phyloP scores from a whole-genome alignment of 2,113 vertebrate genomes.

The Pangasianodon hypophthalmus region DNA sequence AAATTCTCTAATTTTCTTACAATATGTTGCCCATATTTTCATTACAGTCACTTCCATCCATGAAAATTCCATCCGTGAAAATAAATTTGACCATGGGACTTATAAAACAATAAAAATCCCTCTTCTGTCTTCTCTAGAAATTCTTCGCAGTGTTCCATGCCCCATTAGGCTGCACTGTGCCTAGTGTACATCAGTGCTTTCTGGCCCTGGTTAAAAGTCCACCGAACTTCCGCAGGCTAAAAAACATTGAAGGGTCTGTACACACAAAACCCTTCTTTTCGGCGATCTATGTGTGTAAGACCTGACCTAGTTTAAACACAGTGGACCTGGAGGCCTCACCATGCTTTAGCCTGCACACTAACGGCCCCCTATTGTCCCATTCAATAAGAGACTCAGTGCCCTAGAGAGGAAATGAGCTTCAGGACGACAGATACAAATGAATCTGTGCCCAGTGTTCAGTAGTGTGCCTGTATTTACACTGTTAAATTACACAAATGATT shows the following conservation, averaged over 20 bases:
- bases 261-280: constrained; percentile 32
- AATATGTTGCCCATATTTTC: not conserved
- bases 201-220: constrained; percentile 62
- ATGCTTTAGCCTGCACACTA: constrained; percentile 15
- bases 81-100: not conserved
- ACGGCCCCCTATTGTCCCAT: constrained; percentile 30
- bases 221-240: constrained; percentile 65
- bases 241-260: constrained; percentile 2
- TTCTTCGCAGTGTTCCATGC: not conserved
- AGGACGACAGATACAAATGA: constrained; percentile 16
- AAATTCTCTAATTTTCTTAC: not conserved
- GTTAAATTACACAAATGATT: not conserved
- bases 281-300: constrained; percentile 41
- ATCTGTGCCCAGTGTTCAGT: not conserved
- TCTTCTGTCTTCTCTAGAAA: not conserved
- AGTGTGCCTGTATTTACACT: not conserved
- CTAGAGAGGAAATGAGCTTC: constrained; percentile 26
- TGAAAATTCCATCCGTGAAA: not conserved
- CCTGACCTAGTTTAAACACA: constrained; percentile 50
- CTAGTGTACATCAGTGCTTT: constrained; percentile 12
- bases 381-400: constrained; percentile 26
- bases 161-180: constrained; percentile 15
- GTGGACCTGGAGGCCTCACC: constrained; percentile 34
- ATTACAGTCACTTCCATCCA: not conserved
- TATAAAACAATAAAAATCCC: not conserved